Base-by-base conservation (phyloP, 2,113 vertebrate genomes). In the Meriones unguiculatus region DNA sequence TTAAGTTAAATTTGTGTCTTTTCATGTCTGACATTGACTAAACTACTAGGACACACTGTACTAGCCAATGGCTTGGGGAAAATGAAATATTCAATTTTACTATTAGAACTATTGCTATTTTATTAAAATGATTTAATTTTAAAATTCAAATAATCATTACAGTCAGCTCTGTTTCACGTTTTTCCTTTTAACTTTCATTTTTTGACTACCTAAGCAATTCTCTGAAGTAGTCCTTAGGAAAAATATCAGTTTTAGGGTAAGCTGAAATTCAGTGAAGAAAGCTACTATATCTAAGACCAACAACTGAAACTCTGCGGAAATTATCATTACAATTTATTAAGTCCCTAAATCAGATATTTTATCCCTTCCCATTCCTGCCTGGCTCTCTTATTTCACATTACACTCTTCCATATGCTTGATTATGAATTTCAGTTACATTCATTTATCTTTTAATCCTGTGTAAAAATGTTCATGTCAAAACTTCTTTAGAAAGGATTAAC, bases 321-420 rank as follows among this genome's bases (percentile, higher is more conserved):
- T 5, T 14, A 10, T 22, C 38, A 1, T 38, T 10, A 7, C 57
- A 8, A 24, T 7, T 0, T 7, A 18, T n/a, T n/a, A 9, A 12
- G 70, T 76, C 7, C 50, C 24, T 54, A 67, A 18, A 22, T 38
- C 35, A 20, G 1, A 2, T 15, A 2, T 1, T 57, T 7, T 54
- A 57, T 0, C 0, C 1, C 17, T 88, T 2, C 18, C 0, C 5
- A 15, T 0, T 50, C 0, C 18, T 0, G 0, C 8, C 18, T 0
- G 1, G 38, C 6, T 70, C 35, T 8, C n/a, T 28, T 14, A 41
- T 25, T 46, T 73, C 2, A 25, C 4, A 57, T 50, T 25, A 4
- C 6, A 8, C 3, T 67, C 20, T 50, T 80, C 1, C 2, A 15
- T 25, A 32, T 4, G 4, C 2, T 28, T 84, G 18, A 38, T 8